Evolutionary conservation across 2,888 invertebrate genomes (phyloP).

Genomic region (Acleris holmiana): DNA sequence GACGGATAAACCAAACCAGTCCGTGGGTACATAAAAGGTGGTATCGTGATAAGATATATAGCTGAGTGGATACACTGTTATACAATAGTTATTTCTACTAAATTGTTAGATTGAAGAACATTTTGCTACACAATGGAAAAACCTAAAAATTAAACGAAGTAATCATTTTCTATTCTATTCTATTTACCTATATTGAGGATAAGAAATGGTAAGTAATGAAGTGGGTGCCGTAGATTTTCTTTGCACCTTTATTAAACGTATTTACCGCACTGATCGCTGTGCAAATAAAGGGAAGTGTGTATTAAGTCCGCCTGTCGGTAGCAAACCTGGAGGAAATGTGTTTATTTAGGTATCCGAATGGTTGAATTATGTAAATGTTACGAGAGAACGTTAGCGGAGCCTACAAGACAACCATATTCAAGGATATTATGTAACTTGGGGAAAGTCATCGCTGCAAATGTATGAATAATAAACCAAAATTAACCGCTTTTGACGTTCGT

Average conservation of each 20-base stretch:
- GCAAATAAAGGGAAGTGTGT: slow-evolving; percentile 36
- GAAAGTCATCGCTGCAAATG: slow-evolving; percentile 17
- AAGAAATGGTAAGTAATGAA: slow-evolving; percentile 1
- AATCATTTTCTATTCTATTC: too few species aligned
- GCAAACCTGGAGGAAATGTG: slow-evolving; percentile 37
- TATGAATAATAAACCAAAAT: slow-evolving; percentile 24
- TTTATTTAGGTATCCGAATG: slow-evolving; percentile 37
- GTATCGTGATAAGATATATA: too few species aligned
- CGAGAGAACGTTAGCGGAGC: slow-evolving; percentile 23
- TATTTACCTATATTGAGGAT: too few species aligned
- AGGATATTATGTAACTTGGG: slow-evolving; percentile 32
- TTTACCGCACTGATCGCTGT: slow-evolving; percentile 28
- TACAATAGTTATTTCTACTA: too few species aligned
- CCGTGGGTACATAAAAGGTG: too few species aligned
- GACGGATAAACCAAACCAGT: too few species aligned
- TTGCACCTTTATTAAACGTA: slow-evolving; percentile 35
- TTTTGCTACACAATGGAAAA: too few species aligned
- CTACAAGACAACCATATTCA: slow-evolving; percentile 36
- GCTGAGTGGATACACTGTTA: too few species aligned
- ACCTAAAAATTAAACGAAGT: too few species aligned
- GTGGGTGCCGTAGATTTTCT: slow-evolving; percentile 12
- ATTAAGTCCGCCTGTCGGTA: slow-evolving; percentile 37
- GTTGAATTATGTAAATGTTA: slow-evolving; percentile 37
- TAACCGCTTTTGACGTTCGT: background rate
- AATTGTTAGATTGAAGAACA: too few species aligned